Evolutionary conservation across 2,888 invertebrate genomes (phyloP), one percentile per base, ranked within the genome.

Genomic region (Erpobdella octoculata): DNA sequence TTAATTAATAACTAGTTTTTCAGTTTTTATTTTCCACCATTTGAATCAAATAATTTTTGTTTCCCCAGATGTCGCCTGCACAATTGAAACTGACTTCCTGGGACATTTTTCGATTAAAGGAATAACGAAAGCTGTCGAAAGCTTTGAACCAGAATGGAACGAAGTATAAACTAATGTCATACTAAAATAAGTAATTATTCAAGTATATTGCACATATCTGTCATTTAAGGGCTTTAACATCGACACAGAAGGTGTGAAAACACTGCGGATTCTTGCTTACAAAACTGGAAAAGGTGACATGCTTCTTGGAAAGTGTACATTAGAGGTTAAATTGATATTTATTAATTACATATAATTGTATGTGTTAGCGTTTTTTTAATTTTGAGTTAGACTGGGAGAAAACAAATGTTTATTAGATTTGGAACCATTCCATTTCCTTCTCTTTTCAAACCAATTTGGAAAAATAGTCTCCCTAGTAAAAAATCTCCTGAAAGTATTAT

Each of bases 221-320:
- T 58, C 64, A 36, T 65, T 67, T 64, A 72, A 80, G 84, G 91
- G 90, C 77, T 93, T 93, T 82, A 90, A 92, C 33, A 87, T 94
- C 18, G 93, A 94, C 82, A 85, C 94, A 73, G 94, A 94, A 82
- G 93, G 93, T 38, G 92, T 93, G 77, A 92, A 93, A 85, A 93
- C 93, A 80, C 85, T 94, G 64, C 86, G 94, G 36, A 87, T 94
- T 75, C 83, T 94, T 70, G 85, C 92, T 64, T 94, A 93, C 80
- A 90, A 92, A 79, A 85, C 85, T 2, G 85, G 85, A 3, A 76
- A 79, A 12, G 79, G 78, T 25, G 80, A 83, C 70, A 75, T 78
- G 5, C 76, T 84, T 12, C 78, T 83, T 75, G 93, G 92, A 33
- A 92, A 92, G 83, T 89, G 91, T 79, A 90, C 91, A 36, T 87